Evolutionary conservation across 2,888 invertebrate genomes (phyloP).

Genomic region (Patella depressa): DNA sequence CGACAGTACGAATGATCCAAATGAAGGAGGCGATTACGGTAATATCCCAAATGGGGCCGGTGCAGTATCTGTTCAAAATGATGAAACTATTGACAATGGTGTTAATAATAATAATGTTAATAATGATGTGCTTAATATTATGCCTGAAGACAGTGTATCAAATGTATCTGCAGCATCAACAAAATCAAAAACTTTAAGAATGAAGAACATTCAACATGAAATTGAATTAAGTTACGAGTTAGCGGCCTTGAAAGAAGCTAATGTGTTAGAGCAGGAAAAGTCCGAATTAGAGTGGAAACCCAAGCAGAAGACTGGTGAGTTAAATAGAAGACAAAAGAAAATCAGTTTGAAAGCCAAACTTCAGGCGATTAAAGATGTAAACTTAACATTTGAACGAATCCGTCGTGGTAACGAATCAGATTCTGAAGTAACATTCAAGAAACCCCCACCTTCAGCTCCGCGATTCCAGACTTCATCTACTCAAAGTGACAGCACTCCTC

Average conservation of each 20-base stretch:
- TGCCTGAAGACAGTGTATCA: too few relatives aligned
- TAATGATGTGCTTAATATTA: too few relatives aligned
- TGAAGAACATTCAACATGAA: background rate
- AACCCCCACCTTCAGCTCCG: background rate
- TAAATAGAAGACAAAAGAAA: background rate
- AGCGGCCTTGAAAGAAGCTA: background rate
- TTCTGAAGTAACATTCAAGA: conserved; percentile 1
- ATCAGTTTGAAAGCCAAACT: background rate
- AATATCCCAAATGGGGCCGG: background rate
- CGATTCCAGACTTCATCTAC: too few relatives aligned
- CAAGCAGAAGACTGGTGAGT: background rate
- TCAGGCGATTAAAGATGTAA: background rate
- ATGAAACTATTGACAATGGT: background rate
- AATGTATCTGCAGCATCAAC: too few relatives aligned
- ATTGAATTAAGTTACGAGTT: conserved; percentile 1
- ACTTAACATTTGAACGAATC: background rate
- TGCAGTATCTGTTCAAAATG: background rate
- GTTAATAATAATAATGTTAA: background rate
- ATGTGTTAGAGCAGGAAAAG: background rate
- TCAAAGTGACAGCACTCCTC: background rate
- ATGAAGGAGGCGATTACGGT: too few relatives aligned
- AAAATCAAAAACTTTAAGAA: background rate
- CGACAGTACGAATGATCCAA: too few relatives aligned
- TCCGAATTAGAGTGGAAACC: background rate
- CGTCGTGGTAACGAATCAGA: background rate